These are phyloP conservation scores for Sebastes variabilis DNA, from an alignment of 2,797 vertebrate genomes.

Conservation along the genomic window DNA sequence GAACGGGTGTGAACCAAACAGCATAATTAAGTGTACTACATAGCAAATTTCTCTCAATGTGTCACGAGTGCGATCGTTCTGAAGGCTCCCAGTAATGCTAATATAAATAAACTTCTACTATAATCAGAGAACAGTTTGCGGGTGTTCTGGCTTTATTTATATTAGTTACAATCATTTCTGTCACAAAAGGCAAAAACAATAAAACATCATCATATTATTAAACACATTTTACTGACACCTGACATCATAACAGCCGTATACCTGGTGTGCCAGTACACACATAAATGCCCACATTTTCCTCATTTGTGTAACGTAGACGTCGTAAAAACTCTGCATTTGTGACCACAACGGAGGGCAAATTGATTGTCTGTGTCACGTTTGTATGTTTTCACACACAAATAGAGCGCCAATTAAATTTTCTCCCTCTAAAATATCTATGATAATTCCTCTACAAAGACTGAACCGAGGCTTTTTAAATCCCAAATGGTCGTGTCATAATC, in stretches of 20 bases:
- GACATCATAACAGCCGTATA: neutral
- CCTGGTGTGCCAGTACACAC: neutral
- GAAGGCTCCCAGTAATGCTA: neutral
- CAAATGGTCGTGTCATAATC: slow-evolving; percentile 75
- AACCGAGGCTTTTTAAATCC: slow-evolving; percentile 66
- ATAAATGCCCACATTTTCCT: neutral
- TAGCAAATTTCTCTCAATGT: slow-evolving; percentile 1
- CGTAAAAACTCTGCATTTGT: neutral
- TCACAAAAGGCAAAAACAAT: neutral
- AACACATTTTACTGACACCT: neutral
- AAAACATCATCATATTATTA: neutral
- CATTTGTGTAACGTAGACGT: neutral
- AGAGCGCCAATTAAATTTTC: slow-evolving; percentile 40
- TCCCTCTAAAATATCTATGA: slow-evolving; percentile 51
- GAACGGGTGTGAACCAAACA: slow-evolving; percentile 29
- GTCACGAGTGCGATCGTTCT: neutral
- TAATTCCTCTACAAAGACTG: slow-evolving; percentile 63
- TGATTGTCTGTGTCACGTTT: slow-evolving; percentile 6
- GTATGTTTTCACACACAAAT: slow-evolving; percentile 31
- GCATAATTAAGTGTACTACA: slow-evolving; percentile 8
- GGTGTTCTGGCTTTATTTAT: neutral
- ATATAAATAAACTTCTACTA: neutral
- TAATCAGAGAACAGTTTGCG: neutral
- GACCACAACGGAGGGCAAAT: slow-evolving; percentile 2
- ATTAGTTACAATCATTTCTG: neutral